phyloP scores from a whole-genome alignment of 1,140 invertebrate species.

The Tetranychus urticae region DNA sequence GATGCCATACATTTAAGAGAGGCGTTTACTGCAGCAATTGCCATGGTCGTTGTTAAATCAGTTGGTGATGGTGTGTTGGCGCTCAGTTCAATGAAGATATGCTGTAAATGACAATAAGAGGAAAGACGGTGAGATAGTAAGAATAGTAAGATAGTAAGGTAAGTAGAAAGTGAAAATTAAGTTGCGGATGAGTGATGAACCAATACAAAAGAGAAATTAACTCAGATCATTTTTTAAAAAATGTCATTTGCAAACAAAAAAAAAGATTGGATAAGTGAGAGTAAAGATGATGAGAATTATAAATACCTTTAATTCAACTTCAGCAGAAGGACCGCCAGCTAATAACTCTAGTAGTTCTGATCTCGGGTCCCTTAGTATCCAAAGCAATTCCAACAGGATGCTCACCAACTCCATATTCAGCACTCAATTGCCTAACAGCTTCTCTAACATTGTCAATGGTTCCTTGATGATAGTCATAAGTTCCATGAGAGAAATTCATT shows the following conservation, averaged over 20 bases:
- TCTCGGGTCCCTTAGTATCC: constrained; percentile 93
- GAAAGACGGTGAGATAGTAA: neutral
- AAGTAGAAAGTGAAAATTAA: neutral
- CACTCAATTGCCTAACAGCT: constrained; percentile 45
- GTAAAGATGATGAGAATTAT: neutral
- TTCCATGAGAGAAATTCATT: constrained; percentile 92
- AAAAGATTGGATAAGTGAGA: neutral
- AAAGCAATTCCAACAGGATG: constrained; percentile 80
- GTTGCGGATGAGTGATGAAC: too few relatives aligned
- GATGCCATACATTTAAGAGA: constrained; percentile 69
- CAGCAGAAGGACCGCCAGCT: constrained; percentile 64
- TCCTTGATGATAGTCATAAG: constrained; percentile 45
- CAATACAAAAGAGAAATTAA: too few relatives aligned
- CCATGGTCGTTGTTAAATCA: constrained; percentile 68
- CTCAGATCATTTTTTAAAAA: neutral
- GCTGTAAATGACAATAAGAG: neutral
- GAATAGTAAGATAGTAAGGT: too few relatives aligned
- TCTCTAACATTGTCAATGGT: constrained; percentile 28
- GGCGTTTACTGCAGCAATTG: constrained; percentile 87
- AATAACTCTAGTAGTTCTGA: constrained; percentile 80
- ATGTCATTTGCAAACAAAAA: neutral
- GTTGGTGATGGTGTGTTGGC: constrained; percentile 30
- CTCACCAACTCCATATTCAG: constrained; percentile 38
- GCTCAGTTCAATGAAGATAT: constrained; percentile 14
- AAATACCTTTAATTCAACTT: constrained; percentile 46